These are phyloP conservation scores for Strix uralensis DNA, from an alignment of 2,113 vertebrate species.

Conservation along the genomic window DNA sequence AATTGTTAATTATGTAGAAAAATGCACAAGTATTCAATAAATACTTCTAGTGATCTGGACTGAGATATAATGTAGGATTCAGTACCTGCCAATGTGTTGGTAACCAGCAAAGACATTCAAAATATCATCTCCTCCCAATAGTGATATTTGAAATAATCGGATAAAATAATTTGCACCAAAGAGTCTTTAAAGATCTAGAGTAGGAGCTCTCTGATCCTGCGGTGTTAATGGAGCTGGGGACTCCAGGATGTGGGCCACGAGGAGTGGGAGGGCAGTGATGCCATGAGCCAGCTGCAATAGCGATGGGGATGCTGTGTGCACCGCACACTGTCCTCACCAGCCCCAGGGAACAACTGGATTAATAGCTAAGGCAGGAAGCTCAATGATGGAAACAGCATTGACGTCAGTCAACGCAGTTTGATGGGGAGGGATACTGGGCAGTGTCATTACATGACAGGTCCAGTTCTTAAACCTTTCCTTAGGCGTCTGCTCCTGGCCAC, in stretches of 20 bases:
- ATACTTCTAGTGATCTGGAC: neutral
- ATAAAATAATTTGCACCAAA: neutral
- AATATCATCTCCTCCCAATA: neutral
- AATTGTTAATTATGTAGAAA: slow-evolving; percentile 40
- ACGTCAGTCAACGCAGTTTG: neutral
- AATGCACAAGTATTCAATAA: slow-evolving; percentile 11
- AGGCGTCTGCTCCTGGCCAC: neutral
- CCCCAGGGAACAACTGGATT: slow-evolving; percentile 36
- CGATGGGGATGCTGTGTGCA: neutral
- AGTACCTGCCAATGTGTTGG: neutral
- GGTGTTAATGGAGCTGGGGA: neutral
- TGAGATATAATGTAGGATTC: neutral
- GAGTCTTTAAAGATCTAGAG: neutral
- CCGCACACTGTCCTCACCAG: neutral
- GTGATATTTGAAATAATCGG: neutral
- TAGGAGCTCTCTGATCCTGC: rapidly evolving
- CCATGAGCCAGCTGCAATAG: neutral
- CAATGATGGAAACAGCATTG: slow-evolving; percentile 21
- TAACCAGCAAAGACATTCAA: neutral
- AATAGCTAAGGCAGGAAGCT: slow-evolving; percentile 5
- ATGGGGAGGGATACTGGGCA: neutral
- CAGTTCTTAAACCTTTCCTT: neutral
- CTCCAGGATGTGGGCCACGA: neutral
- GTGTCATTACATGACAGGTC: neutral
- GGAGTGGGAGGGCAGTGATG: neutral